Conservation (phyloP, 2,113 vertebrate species). For the Chloropsis hardwickii region DNA sequence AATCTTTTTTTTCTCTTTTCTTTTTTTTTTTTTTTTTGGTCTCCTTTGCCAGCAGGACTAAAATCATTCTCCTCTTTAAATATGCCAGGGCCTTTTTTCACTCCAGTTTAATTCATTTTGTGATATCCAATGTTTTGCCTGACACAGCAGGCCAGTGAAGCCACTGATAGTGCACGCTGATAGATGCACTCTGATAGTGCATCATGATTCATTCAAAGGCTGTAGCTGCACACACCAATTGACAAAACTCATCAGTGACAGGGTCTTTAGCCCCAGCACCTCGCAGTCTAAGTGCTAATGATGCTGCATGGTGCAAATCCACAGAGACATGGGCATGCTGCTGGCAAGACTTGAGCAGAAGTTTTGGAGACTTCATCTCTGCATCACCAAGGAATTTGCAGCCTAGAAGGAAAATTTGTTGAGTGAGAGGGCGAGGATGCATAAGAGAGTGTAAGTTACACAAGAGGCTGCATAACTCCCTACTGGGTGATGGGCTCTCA, state of each 20-base stretch:
- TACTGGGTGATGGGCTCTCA: background rate
- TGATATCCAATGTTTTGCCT: background rate
- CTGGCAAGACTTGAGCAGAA: background rate
- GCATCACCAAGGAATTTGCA: background rate
- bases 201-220: background rate
- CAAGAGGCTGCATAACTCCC: background rate
- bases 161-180: background rate
- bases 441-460: background rate
- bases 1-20: background rate
- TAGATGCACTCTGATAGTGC: background rate
- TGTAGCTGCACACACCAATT: background rate
- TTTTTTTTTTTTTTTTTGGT: accelerated
- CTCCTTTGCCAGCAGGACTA: background rate
- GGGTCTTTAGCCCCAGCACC: background rate
- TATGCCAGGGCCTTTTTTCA: background rate
- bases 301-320: background rate
- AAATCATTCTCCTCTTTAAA: background rate
- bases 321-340: background rate
- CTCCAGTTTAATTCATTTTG: background rate
- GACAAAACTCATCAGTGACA: background rate
- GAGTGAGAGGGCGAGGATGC: background rate
- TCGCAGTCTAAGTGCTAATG: background rate
- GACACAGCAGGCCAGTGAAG: background rate
- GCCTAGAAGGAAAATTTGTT: background rate
- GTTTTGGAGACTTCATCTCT: background rate